Conservation (phyloP, 2,888 invertebrate genomes). For the Dryobotodes eremita region DNA sequence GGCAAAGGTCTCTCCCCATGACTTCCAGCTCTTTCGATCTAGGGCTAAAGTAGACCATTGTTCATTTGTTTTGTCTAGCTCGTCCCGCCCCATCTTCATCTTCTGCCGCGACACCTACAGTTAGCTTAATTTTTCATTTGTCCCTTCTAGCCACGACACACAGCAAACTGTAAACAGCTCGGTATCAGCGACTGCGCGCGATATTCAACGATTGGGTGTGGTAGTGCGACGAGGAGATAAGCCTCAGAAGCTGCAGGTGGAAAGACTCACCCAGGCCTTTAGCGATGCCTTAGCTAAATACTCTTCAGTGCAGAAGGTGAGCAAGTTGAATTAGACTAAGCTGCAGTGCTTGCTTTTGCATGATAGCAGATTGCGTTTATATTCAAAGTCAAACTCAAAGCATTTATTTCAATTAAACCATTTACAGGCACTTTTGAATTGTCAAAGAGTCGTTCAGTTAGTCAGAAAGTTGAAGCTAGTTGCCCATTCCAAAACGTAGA, state of each 20-base stretch:
- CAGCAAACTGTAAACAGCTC: slow-evolving; percentile 94
- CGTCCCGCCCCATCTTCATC: too few relatives aligned
- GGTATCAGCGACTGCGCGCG: slow-evolving; percentile 93
- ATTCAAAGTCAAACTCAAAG: too few relatives aligned
- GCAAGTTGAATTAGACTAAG: neutral
- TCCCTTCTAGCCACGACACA: slow-evolving; percentile 92
- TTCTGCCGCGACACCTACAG: too few relatives aligned
- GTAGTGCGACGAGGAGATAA: slow-evolving; percentile 94
- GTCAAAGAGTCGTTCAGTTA: too few relatives aligned
- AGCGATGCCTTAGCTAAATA: slow-evolving; percentile 95
- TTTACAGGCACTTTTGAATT: too few relatives aligned
- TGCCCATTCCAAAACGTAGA: too few relatives aligned
- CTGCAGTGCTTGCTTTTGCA: neutral
- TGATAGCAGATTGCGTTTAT: neutral
- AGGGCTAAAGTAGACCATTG: too few relatives aligned
- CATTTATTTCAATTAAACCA: too few relatives aligned
- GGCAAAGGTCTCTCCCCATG: too few relatives aligned
- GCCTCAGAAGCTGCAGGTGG: slow-evolving; percentile 95
- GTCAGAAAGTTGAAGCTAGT: too few relatives aligned
- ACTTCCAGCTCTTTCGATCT: too few relatives aligned
- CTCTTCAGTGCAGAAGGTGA: slow-evolving; percentile 95
- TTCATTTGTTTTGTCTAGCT: too few relatives aligned
- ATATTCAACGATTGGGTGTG: slow-evolving; percentile 93
- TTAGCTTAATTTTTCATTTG: neutral
- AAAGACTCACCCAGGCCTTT: slow-evolving; percentile 95